Evolutionary conservation across 2,113 vertebrate genomes (phyloP).

Genomic region (Myxocyprinus asiaticus): DNA sequence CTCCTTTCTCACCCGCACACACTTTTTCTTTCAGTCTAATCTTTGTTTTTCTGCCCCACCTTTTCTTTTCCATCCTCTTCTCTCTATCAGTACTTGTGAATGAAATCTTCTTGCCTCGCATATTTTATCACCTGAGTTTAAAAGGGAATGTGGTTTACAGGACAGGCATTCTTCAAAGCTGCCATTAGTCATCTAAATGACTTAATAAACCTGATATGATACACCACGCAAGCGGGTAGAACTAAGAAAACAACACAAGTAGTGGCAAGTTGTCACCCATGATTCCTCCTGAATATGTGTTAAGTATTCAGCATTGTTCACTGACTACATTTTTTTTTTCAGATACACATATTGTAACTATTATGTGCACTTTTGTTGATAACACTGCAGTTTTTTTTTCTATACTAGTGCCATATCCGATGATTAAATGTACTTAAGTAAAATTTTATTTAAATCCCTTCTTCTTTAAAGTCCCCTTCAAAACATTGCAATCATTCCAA

Average conservation of each 20-base stretch:
- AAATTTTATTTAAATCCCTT: too few species aligned
- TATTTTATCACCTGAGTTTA: conserved; percentile 47
- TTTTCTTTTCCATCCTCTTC: neutral
- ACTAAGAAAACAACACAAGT: conserved; percentile 44
- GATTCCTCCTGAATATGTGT: neutral
- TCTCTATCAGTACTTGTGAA: conserved; percentile 25
- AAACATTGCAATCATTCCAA: too few species aligned
- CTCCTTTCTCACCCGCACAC: neutral
- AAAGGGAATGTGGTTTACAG: conserved; percentile 29
- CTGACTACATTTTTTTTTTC: too few species aligned
- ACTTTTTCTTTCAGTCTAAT: too few species aligned
- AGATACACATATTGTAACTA: too few species aligned
- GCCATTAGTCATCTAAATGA: conserved; percentile 33
- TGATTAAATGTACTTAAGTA: too few species aligned
- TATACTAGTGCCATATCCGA: too few species aligned
- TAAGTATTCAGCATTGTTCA: too few species aligned
- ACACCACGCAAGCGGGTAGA: neutral
- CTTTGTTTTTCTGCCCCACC: neutral
- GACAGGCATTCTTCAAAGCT: neutral
- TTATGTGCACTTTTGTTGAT: too few species aligned
- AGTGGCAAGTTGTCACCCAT: conserved; percentile 22
- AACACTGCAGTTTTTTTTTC: too few species aligned
- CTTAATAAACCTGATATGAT: conserved; percentile 38
- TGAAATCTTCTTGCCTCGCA: conserved; percentile 39
- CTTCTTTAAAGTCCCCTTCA: too few species aligned